Evolutionary conservation across 1,140 invertebrate genomes (phyloP).

Genomic region (Oncopeltus fasciatus): DNA sequence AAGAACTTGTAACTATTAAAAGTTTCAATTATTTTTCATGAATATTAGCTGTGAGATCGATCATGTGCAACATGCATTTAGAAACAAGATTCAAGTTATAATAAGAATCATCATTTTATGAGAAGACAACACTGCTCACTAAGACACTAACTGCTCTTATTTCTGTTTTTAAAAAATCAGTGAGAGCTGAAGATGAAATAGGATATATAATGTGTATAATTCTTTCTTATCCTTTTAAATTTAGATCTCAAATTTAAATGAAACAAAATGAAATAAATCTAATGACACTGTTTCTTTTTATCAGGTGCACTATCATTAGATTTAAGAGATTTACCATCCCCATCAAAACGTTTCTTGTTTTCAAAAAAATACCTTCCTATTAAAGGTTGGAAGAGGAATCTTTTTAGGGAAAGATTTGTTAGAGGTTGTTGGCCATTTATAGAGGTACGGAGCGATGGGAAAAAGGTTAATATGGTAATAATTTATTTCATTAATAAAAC

Average conservation of each 20-base stretch:
- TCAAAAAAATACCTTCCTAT: not conserved
- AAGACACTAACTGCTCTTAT: no score
- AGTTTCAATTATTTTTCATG: no score
- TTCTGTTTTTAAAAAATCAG: no score
- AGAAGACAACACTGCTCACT: no score
- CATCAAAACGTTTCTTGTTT: not conserved
- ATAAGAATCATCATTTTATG: no score
- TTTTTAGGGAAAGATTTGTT: conserved; percentile 56
- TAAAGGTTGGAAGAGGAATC: conserved; percentile 33
- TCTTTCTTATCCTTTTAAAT: conserved; percentile 1
- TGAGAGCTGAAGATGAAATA: no score
- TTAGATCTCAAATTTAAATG: no score
- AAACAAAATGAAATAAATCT: no score
- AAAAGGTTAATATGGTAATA: conserved; percentile 31
- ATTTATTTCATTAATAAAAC: not conserved
- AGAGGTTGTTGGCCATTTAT: conserved; percentile 77
- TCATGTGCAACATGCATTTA: no score
- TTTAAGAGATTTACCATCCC: not conserved
- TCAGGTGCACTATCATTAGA: not conserved
- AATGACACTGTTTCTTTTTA: conserved; percentile 37
- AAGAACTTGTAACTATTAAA: no score
- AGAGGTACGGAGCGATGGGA: conserved; percentile 41
- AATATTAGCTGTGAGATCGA: no score
- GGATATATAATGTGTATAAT: not conserved
- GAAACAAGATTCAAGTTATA: no score